Evolutionary conservation across 2,888 invertebrate genomes (phyloP).

Genomic region (Beris chalybata): DNA sequence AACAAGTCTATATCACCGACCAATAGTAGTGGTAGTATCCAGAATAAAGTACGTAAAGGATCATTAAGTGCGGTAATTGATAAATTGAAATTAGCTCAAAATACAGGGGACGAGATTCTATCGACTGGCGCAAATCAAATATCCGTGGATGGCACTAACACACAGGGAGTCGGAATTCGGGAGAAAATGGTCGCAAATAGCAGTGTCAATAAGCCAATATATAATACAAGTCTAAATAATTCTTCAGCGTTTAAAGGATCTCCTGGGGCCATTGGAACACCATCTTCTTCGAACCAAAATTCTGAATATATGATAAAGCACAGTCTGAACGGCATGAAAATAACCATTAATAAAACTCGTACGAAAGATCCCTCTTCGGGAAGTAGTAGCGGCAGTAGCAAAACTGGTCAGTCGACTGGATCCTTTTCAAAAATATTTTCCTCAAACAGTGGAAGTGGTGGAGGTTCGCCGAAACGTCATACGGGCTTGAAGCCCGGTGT

Average conservation of each 20-base stretch:
- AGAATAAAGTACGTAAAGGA: conserved; percentile 67
- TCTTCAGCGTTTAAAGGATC: background rate
- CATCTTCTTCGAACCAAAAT: conserved; percentile 61
- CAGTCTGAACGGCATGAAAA: conserved; percentile 82
- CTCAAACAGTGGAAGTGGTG: conserved; percentile 54
- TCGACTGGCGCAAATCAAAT: conserved; percentile 2
- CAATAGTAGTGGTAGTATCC: background rate
- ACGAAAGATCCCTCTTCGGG: conserved; percentile 68
- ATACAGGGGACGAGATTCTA: conserved; percentile 38
- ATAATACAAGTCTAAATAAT: conserved; percentile 8
- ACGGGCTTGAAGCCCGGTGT: conserved; percentile 85
- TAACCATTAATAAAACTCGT: conserved; percentile 88
- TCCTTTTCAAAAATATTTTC: conserved; percentile 48
- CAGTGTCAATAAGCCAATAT: conserved; percentile 5
- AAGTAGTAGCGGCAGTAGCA: conserved; percentile 48
- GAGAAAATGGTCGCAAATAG: conserved; percentile 52
- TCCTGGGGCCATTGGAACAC: background rate
- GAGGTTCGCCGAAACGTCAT: conserved; percentile 76
- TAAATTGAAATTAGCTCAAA: conserved; percentile 76
- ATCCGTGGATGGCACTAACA: background rate
- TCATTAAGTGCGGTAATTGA: conserved; percentile 85
- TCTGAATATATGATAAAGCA: conserved; percentile 89
- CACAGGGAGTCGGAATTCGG: background rate
- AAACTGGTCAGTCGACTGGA: conserved; percentile 55
- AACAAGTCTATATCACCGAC: conserved; percentile 1